Conservation (phyloP, 2,888 invertebrate genomes). For the Cecidostiba fungosa region DNA sequence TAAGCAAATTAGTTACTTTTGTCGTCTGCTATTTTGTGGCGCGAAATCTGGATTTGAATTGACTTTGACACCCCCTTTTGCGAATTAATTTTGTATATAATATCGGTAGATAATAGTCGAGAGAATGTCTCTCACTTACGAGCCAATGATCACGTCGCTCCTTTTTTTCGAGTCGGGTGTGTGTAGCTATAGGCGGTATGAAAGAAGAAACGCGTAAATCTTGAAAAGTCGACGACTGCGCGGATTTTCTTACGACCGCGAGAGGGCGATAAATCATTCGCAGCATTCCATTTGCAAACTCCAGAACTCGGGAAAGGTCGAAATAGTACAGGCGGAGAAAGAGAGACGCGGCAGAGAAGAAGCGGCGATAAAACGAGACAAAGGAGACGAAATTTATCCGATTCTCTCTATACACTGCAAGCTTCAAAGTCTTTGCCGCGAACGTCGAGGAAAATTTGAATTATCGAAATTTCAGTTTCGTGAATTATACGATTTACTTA, state of each 20-base stretch:
- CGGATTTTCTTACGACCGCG: conserved; percentile 46
- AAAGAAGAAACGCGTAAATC: conserved; percentile 20
- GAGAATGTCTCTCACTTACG: not conserved
- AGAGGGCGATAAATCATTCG: conserved; percentile 47
- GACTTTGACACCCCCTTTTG: too few species aligned
- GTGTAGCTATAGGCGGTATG: not conserved
- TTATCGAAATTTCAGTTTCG: too few species aligned
- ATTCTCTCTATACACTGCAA: not conserved
- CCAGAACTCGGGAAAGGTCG: conserved; percentile 36
- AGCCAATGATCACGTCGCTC: too few species aligned
- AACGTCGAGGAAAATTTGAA: too few species aligned
- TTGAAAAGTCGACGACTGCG: conserved; percentile 16
- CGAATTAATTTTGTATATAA: too few species aligned
- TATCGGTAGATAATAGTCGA: too few species aligned
- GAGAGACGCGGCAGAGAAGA: not conserved
- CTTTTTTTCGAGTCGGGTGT: conserved; percentile 6
- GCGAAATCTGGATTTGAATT: too few species aligned
- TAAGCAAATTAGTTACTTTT: too few species aligned
- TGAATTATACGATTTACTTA: too few species aligned
- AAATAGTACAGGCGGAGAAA: conserved; percentile 13
- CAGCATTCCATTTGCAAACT: conserved; percentile 48
- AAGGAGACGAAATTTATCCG: not conserved
- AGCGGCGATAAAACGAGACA: conserved; percentile 8
- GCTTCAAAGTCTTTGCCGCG: not conserved
- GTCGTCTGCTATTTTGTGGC: too few species aligned